Base-by-base conservation (phyloP, 2,888 invertebrate species). In the Taenaris catops region DNA sequence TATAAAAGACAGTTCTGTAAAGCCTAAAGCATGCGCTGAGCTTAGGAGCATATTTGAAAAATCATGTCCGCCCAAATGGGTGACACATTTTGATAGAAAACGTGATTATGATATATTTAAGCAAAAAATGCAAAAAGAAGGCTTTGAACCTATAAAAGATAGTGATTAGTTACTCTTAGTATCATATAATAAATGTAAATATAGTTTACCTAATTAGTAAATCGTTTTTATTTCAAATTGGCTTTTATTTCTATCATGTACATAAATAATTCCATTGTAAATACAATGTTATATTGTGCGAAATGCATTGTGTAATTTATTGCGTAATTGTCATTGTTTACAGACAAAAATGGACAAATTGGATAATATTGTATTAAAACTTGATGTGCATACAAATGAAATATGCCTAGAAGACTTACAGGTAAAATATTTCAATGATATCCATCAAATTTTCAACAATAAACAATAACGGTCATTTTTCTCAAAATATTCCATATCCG, bases 51-150 rank as follows among this genome's bases (percentile, higher is more conserved):
- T 90, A 29, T 96, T 93, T 66, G 94, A 94, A 83, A 88, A 89
- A 42, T 90, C 91, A 10, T 96, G 96, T 63, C 94, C 95, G 1
- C 70, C 89, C 1, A 94, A 94, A 69, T 96, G 97, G 98, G 96
- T 97, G 24, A 94, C 94, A 66, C 97, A 98, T 81, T 98, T 98
- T 73, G 96, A 97, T 83, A 91, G 96, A 55, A 96, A 95, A 76
- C 87, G 96, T 60, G 94, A 93, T 54, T 97, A 95, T 75, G 89
- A 96, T 59, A 90, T 94, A 61, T 97, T 94, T 75, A 96, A 96
- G 84, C 92, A 94, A 56, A 93, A 92, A 88, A 92, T 97, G 72
- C 93, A 95, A 61, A 91, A 92, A 61, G 92, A 93, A 57, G 96
- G 96, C 75, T 95, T 91, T 81, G 96, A 96, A 71, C 95, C 96